phyloP scores from a whole-genome alignment of 2,797 vertebrate genomes.

The Scarus forsteni region DNA sequence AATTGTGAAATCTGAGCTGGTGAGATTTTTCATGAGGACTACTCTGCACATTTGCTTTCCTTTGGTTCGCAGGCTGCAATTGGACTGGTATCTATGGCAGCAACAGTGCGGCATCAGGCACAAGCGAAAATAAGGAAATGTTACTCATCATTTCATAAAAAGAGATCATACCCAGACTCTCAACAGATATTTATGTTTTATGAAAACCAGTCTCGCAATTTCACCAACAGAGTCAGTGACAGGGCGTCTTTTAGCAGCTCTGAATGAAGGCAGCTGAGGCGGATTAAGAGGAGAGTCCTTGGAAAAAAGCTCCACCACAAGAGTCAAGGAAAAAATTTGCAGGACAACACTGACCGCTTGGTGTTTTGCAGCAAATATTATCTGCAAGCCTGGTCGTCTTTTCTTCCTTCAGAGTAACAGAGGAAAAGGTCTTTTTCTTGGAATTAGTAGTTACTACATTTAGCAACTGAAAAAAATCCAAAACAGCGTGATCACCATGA shows the following conservation, averaged over 20 bases:
- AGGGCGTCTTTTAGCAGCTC: constrained; percentile 80
- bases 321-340: constrained; percentile 79
- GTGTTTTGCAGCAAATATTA: constrained; percentile 74
- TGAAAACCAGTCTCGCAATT: constrained; percentile 82
- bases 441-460: constrained; percentile 2
- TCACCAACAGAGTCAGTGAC: constrained; percentile 70
- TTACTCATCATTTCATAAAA: constrained; percentile 84
- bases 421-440: constrained; percentile 6
- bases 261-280: constrained; percentile 86
- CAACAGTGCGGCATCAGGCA: constrained; percentile 47
- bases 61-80: constrained; percentile 41
- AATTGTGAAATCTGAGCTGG: constrained; percentile 49
- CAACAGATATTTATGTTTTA: constrained; percentile 86
- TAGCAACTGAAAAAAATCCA: constrained; percentile 6
- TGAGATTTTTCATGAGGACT: constrained; percentile 39
- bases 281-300: constrained; percentile 86
- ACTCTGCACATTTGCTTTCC: constrained; percentile 22
- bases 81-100: constrained; percentile 59
- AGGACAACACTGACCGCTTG: constrained; percentile 82
- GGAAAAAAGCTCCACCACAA: constrained; percentile 84
- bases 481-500: too few species aligned
- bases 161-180: constrained; percentile 80
- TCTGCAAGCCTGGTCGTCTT: constrained; percentile 54
- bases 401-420: constrained; percentile 11
- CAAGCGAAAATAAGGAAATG: constrained; percentile 81